Evolutionary conservation across 2,888 invertebrate genomes (phyloP), one percentile per base, ranked within the genome.

Genomic region (Drosophila infuscata): DNA sequence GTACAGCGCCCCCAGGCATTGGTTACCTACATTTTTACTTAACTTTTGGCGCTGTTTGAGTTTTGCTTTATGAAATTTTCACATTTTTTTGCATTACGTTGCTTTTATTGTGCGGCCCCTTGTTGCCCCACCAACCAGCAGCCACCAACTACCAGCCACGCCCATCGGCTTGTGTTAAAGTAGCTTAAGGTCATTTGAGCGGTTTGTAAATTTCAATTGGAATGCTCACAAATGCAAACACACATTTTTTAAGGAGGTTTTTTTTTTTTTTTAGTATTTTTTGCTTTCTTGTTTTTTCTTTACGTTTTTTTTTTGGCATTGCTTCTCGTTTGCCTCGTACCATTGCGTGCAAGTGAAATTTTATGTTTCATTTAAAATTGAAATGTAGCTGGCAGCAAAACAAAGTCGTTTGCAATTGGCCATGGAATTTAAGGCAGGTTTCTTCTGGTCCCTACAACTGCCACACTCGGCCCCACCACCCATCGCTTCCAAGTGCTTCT

Each of bases 1-100:
- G 56, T 51, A n/a, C 56, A 51, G 49, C n/a, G 67, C 76, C 76
- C 54, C 66, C 59, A 61, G 85, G 61, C 79, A 64, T 81, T 78
- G 85, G 82, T 84, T 82, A 85, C 86, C 86, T 81, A 82, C 79
- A 84, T 84, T 85, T 85, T 81, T 67, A 79, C 73, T 82, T 84
- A 81, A 84, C 81, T 84, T 81, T 83, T 63, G 67, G 65, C 67
- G 54, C 43, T 83, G 86, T 83, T 83, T 83, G 83, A 74, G 83
- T 82, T 85, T 83, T 79, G 83, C 79, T 85, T 85, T 83, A 82
- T 85, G 71, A 79, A 83, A 85, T 83, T 79, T 83, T 83, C 69
- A 85, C 83, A 81, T 71, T 78, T 79, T 79, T 77, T 69, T 67
- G 74, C 68, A 66, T 80, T 80, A 70, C 70, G 73, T 72, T 83